phyloP scores from a whole-genome alignment of 2,888 invertebrate species.

The Meandrusa payeni region DNA sequence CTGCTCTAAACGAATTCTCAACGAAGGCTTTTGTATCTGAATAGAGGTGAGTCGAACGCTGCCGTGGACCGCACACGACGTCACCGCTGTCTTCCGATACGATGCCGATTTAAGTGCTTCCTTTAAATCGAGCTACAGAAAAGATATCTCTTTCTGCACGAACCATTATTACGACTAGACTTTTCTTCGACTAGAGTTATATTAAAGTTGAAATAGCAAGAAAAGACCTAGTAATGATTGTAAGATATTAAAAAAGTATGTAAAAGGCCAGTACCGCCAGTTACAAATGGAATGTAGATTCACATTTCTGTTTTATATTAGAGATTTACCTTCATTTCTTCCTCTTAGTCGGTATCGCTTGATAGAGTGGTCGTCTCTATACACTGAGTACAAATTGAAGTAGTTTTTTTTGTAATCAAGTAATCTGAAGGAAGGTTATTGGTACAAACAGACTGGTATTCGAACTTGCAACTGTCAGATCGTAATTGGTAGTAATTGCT shows the following conservation, averaged over 20 bases:
- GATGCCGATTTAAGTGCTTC: slow-evolving; percentile 14
- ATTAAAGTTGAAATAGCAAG: slow-evolving; percentile 3
- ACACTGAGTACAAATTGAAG: too few relatives aligned
- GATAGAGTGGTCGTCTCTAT: too few relatives aligned
- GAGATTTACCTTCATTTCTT: too few relatives aligned
- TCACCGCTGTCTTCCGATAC: slow-evolving; percentile 20
- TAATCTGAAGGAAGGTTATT: too few relatives aligned
- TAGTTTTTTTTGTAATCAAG: too few relatives aligned
- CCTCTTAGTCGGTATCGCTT: too few relatives aligned
- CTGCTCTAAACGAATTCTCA: slow-evolving; percentile 40
- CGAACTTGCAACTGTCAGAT: too few relatives aligned
- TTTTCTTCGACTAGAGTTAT: slow-evolving; percentile 1
- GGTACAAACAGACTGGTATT: too few relatives aligned
- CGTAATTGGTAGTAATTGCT: too few relatives aligned
- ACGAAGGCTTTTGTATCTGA: slow-evolving; percentile 30
- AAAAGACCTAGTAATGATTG: not conserved
- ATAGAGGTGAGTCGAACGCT: slow-evolving; percentile 30
- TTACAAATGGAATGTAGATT: too few relatives aligned
- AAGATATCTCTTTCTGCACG: not conserved
- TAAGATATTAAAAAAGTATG: too few relatives aligned
- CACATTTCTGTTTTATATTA: too few relatives aligned
- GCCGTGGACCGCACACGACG: slow-evolving; percentile 43
- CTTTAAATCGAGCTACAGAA: slow-evolving; percentile 3
- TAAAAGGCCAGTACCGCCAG: slow-evolving; percentile 13
- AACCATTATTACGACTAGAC: slow-evolving; percentile 1